Base-by-base conservation (phyloP, 2,113 vertebrate genomes). In the Percopsis transmontana region DNA sequence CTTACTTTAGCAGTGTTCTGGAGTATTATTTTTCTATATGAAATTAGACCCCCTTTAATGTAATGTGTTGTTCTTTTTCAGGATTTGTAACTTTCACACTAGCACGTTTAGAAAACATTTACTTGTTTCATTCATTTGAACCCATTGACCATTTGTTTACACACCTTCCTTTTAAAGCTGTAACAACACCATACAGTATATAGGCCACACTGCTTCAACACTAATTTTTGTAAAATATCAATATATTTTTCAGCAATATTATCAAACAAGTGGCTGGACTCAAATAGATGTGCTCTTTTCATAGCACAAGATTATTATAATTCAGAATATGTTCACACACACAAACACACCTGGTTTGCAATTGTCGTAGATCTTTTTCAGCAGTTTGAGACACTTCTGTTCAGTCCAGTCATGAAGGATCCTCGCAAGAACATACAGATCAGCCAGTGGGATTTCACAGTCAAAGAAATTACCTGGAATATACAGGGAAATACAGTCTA, bases 321-420 rank as follows among this genome's bases (percentile, higher is more conserved):
- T 33, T 7, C 27, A 33, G 27, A 33, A 33, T 33, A 33, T 33
- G 5, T 33, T 33, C 27, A 4, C 27, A 52, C 41, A 16, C 42
- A 50, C 11, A 44, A 13, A 44, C 60, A 58, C 58, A 92, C 92
- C 92, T 68, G 89, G 85, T 60, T 64, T 64, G 57, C 91, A 91
- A 39, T 48, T 48, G 19, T 80, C 44, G 2, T 85, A 60, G 70
- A 93, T 80, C 70, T 81, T 90, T 70, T 64, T 87, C 66, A 93
- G 80, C 71, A 93, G 82, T 1, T 4, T 63, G 62, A 87, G 40
- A 54, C 88, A 84, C 72, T 87, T 91, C 18, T 92, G 90, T 8
- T 92, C 88, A 0, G 85, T 75, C 91, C 92, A 93, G 86, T 91
- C 92, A 1, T 93, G 91, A 6, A 93, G 58, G 60, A 93, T 87